Conservation (phyloP, 2,113 vertebrate genomes). For the Nerophis lumbriciformis region DNA sequence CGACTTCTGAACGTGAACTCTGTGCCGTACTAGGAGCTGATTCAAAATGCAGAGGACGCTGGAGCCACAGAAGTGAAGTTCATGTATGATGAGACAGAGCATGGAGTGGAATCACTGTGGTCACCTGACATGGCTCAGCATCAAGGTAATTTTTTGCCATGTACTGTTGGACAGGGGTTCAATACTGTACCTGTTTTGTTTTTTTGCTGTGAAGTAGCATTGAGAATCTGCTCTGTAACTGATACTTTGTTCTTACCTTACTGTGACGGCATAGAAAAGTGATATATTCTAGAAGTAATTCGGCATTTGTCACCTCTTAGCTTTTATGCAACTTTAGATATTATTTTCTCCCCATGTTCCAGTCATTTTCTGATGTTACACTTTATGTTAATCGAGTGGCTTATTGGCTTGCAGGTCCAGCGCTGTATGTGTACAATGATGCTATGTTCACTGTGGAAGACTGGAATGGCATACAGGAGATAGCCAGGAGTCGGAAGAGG, state of each 20-base stretch:
- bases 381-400: not conserved
- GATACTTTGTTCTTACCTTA: slow-evolving; percentile 1
- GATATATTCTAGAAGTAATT: not conserved
- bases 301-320: not conserved
- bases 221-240: slow-evolving; percentile 8
- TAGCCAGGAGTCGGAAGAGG: slow-evolving; percentile 94
- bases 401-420: slow-evolving; percentile 72
- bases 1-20: not conserved
- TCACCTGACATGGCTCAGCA: slow-evolving; percentile 91
- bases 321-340: not conserved
- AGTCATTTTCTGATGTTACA: not conserved
- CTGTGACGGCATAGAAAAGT: not conserved
- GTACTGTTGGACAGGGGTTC: not conserved
- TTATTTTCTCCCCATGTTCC: not conserved
- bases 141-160: slow-evolving; percentile 77
- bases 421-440: slow-evolving; percentile 92
- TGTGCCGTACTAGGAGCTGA: slow-evolving; percentile 79
- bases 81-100: slow-evolving; percentile 91
- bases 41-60: slow-evolving; percentile 98
- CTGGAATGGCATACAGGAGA: slow-evolving; percentile 98
- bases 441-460: slow-evolving; percentile 90
- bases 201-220: slow-evolving; percentile 1
- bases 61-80: slow-evolving; percentile 95
- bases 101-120: slow-evolving; percentile 91
- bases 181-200: slow-evolving; percentile 3